phyloP scores from a whole-genome alignment of 2,888 invertebrate species.

The Volucella bombylans region DNA sequence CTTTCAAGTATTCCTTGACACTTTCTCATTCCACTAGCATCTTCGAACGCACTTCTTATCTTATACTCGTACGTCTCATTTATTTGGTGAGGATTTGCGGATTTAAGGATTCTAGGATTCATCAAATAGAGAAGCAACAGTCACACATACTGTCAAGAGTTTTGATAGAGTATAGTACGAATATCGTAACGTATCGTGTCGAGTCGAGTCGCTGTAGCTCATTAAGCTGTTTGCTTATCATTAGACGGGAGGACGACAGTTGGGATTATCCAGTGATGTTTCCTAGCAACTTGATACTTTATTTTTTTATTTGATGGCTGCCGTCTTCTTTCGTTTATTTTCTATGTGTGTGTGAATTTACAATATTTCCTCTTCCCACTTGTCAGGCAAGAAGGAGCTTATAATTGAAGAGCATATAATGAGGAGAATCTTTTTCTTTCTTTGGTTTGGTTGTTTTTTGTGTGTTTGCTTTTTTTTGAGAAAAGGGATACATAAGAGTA shows the following conservation, averaged over 20 bases:
- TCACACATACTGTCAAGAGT: constrained; percentile 30
- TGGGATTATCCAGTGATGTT: constrained; percentile 65
- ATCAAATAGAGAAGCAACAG: constrained; percentile 3
- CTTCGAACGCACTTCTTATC: constrained; percentile 7
- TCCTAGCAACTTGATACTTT: constrained; percentile 59
- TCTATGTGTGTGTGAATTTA: constrained; percentile 15
- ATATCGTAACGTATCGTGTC: constrained; percentile 9
- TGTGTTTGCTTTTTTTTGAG: neutral
- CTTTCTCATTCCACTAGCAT: neutral
- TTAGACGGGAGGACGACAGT: constrained; percentile 71
- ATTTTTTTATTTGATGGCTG: constrained; percentile 22
- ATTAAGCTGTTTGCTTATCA: constrained; percentile 74
- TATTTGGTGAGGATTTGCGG: constrained; percentile 38
- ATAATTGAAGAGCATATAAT: constrained; percentile 65
- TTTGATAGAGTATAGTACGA: constrained; percentile 47
- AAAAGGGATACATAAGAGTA: constrained; percentile 56
- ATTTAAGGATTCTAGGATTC: neutral
- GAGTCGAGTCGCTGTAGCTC: constrained; percentile 61
- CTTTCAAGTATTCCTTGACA: constrained; percentile 20
- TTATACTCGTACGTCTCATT: constrained; percentile 30
- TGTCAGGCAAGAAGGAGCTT: constrained; percentile 40
- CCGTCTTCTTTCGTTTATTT: constrained; percentile 14
- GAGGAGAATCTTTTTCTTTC: constrained; percentile 43
- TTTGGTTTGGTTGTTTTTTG: too few relatives aligned
- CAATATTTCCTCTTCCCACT: constrained; percentile 1